phyloP scores from a whole-genome alignment of 2,888 invertebrate genomes.

The Saturnia japonica region DNA sequence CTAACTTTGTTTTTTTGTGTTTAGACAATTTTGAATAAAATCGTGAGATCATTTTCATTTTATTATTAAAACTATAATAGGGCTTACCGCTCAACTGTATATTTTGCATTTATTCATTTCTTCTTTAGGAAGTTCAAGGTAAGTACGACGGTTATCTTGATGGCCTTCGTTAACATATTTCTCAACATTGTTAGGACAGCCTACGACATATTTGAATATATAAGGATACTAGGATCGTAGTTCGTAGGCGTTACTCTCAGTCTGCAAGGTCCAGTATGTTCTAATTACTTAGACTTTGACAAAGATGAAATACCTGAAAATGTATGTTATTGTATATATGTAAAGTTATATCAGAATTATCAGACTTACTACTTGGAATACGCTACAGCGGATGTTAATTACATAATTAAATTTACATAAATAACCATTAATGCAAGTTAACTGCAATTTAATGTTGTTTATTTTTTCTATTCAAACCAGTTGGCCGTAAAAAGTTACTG shows the following conservation, averaged over 20 bases:
- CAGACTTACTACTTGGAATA: too few species aligned
- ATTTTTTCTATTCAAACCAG: not conserved
- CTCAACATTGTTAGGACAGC: constrained; percentile 63
- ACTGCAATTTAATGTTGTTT: constrained; percentile 22
- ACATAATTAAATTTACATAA: constrained; percentile 36
- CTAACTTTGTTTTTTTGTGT: not conserved
- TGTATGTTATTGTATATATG: not conserved
- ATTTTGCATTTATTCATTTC: constrained; percentile 16
- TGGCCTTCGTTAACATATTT: constrained; percentile 76
- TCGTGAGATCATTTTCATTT: not conserved
- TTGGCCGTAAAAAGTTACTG: not conserved
- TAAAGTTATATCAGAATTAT: not conserved
- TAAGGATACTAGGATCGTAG: constrained; percentile 49
- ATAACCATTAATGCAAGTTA: constrained; percentile 29
- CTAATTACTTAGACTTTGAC: constrained; percentile 15
- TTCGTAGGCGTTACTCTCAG: constrained; percentile 61
- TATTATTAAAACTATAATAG: not conserved
- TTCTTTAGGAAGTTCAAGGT: constrained; percentile 34
- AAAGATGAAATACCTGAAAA: not conserved
- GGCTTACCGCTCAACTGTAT: not conserved
- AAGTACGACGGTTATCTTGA: constrained; percentile 45
- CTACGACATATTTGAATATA: constrained; percentile 56
- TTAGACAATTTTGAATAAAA: not conserved
- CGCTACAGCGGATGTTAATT: constrained; percentile 29
- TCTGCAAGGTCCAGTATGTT: constrained; percentile 48